Base-by-base conservation (phyloP, 2,113 vertebrate genomes). In the Hypomesus transpacificus region DNA sequence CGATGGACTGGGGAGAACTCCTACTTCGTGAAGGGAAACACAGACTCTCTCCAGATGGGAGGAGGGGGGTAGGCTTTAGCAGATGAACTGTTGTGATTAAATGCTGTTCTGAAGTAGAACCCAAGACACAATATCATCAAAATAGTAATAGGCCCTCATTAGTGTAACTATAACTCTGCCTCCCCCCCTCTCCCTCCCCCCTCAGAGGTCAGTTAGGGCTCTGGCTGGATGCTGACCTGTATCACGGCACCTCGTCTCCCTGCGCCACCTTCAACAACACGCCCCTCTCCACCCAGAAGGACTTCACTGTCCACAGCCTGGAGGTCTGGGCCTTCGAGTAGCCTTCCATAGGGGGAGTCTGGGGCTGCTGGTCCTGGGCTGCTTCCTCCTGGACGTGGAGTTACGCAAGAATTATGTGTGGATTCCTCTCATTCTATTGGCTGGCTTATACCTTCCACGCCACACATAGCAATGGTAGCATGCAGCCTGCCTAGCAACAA, bases 1-100 rank as follows among this genome's bases (percentile, higher is more conserved):
- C 95, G 94, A 75, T 99, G 97, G 97, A 95, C 94, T 59, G 97
- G 97, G 63, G 97, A 98, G 81, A 98, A 99, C 74, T 98, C 96
- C 0, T 99, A 99, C 84, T 99, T 99, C 85, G 96, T 99, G 82
- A 99, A 98, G 14, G 97, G 97, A 88, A 95, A 96, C 78, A 94
- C 82, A 68, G 94, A 93, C 80, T 99, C 94, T 82, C 91, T 98
- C 80, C 95, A 98, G 89, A 93, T 99, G 13, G 97, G 97, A 81
- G 96, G 96, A 82, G 97, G 97, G 88, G 93, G 95, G 97, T 98
- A 87, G 90, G 95, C 39, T 34, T 34, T 7, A 34, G 31, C 31
- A 34, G 31, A 34, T 34, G 31, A 34, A 34, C 31, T 34, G 31
- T 34, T 34, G 31, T 34, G 6, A 34, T 34, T 5, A 4, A 3